Evolutionary conservation across 2,113 vertebrate genomes (phyloP).

Genomic region (Opisthocomus hoazin): DNA sequence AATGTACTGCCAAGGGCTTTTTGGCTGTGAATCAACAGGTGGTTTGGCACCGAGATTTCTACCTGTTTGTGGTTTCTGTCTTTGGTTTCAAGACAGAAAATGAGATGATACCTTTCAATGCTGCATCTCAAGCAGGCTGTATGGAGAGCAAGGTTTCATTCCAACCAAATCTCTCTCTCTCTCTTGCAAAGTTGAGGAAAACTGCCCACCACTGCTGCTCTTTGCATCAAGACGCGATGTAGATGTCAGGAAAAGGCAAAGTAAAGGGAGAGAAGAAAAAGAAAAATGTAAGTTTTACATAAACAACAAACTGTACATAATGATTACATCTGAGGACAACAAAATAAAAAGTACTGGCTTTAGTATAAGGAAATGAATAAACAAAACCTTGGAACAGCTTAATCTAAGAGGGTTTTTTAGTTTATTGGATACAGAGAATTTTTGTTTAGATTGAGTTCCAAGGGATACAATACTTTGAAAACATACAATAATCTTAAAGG

Average conservation of each 20-base stretch:
- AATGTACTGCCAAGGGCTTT: slow-evolving; percentile 38
- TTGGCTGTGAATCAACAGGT: slow-evolving; percentile 61
- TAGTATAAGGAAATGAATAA: slow-evolving; percentile 15
- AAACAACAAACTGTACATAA: slow-evolving; percentile 45
- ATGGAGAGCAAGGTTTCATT: slow-evolving; percentile 62
- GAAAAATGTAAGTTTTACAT: slow-evolving; percentile 53
- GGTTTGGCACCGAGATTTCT: slow-evolving; percentile 40
- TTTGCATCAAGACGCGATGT: background rate
- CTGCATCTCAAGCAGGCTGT: slow-evolving; percentile 63
- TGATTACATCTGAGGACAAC: slow-evolving; percentile 38
- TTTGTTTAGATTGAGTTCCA: background rate
- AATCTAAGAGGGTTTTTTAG: background rate
- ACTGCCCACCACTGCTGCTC: slow-evolving; percentile 64
- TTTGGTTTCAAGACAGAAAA: slow-evolving; percentile 64
- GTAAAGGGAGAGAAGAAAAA: slow-evolving; percentile 51
- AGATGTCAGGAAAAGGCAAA: slow-evolving; percentile 57
- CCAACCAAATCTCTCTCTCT: slow-evolving; percentile 58
- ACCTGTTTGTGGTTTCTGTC: slow-evolving; percentile 54
- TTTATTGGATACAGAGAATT: slow-evolving; percentile 10
- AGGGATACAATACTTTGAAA: slow-evolving; percentile 9
- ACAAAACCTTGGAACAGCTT: slow-evolving; percentile 36
- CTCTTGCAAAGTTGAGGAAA: slow-evolving; percentile 54
- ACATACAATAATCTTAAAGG: background rate
- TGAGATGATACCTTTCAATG: slow-evolving; percentile 69
- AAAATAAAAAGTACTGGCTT: background rate